Base-by-base conservation (phyloP, 1,140 invertebrate species). In the Drosophila kanapiae region DNA sequence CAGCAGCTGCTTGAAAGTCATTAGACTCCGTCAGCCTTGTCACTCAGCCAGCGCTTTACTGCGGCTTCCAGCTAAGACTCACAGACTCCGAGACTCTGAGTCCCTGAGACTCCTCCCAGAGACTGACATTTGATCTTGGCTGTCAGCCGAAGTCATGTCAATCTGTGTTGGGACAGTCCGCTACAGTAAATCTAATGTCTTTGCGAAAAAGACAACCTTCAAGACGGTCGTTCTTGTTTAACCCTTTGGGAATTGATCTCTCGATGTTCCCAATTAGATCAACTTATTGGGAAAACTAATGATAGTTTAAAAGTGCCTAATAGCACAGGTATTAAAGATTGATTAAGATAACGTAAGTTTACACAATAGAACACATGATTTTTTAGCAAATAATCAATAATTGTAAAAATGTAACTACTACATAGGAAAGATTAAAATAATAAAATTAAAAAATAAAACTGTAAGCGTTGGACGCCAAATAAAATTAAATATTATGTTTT, bases 1-100 rank as follows among this genome's bases (percentile, higher is more conserved):
- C 40, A 49, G 82, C 67, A 78, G 75, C 78, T 87, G 75, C 62
- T 80, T 70, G 65, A 70, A 77, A 77, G 75, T 77, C 75, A 77
- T 77, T 77, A 61, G 75, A 69, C 63, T 68, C 75, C 75, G 74
- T 69, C 75, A 60, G 54, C 75, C 74, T 78, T 77, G 74, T 77
- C 75, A 77, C 48, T 77, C 67, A 71, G 53, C 10, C 54, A 65
- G 40, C 63, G 74, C 48, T 59, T 77, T 63, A 42, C 48, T 49
- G 60, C 27, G 74, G 37, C 64, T 71, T 72, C 68, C 10, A 59
- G 74, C 56, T 4, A 23, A 67, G 62, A 56, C 31, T 27, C 31
- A 51, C 18, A 35, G 45, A 27, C 42, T 75, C 47, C 3, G 37
- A 33, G 60, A 38, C 18, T 14, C n/a, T n/a, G n/a, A n/a, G n/a